Evolutionary conservation across 2,797 vertebrate genomes (phyloP).

Genomic region (Lepus townsendii): DNA sequence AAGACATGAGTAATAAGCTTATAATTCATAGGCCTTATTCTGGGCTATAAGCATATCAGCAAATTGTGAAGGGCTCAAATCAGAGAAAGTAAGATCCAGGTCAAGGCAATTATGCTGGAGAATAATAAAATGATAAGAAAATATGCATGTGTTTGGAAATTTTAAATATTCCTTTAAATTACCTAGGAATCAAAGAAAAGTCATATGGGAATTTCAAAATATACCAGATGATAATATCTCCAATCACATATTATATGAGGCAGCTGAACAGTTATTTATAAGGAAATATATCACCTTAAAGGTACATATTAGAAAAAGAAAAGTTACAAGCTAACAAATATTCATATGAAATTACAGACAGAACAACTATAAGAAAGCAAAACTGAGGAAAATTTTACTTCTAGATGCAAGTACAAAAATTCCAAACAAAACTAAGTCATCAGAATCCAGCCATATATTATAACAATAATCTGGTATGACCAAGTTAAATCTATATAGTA

Average conservation of each 20-base stretch:
- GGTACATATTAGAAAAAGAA: constrained; percentile 6
- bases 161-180: constrained; percentile 52
- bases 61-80: constrained; percentile 65
- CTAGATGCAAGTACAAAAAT: constrained; percentile 52
- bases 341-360: constrained; percentile 55
- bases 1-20: constrained; percentile 41
- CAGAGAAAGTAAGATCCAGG: constrained; percentile 16
- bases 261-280: background rate
- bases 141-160: background rate
- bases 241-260: constrained; percentile 51
- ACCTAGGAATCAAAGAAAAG: constrained; percentile 31
- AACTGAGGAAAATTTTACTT: constrained; percentile 35
- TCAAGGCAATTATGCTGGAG: background rate
- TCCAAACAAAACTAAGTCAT: background rate
- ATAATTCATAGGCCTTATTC: background rate
- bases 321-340: constrained; percentile 60
- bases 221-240: constrained; percentile 37
- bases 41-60: constrained; percentile 47
- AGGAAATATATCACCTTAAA: constrained; percentile 46
- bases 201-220: constrained; percentile 41
- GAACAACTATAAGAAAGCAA: constrained; percentile 33
- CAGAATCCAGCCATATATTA: background rate
- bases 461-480: background rate
- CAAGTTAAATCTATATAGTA: background rate
- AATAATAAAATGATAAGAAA: constrained; percentile 60